phyloP scores from a whole-genome alignment of 2,113 vertebrate genomes.

The Ovibos moschatus region DNA sequence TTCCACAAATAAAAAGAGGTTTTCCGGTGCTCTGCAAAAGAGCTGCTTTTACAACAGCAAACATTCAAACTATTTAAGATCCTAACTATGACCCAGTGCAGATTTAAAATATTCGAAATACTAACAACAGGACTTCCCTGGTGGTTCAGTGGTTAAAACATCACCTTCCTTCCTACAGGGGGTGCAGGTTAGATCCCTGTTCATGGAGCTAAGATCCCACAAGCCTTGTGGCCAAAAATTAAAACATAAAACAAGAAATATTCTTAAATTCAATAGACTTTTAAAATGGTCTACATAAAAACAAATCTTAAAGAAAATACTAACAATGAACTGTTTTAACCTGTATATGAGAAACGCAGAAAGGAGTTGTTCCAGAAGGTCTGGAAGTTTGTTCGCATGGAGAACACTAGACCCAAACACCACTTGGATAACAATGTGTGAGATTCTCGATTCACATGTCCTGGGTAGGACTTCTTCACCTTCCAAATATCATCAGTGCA shows the following conservation, averaged over 20 bases:
- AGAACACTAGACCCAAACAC: background rate
- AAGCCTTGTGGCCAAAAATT: background rate
- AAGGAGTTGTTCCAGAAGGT: background rate
- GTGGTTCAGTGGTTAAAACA: background rate
- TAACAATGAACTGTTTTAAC: conserved; percentile 34
- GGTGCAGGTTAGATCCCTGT: background rate
- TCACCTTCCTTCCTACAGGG: background rate
- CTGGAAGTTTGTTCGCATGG: background rate
- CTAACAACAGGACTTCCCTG: background rate
- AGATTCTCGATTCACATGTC: background rate
- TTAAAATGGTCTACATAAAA: background rate
- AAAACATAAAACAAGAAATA: background rate
- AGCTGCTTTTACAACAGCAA: conserved; percentile 50
- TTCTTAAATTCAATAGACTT: background rate
- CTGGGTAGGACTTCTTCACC: background rate
- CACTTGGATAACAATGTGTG: background rate
- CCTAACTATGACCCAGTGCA: conserved; percentile 49
- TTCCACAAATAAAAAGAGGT: conserved; percentile 29
- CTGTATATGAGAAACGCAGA: background rate
- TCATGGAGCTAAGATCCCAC: background rate
- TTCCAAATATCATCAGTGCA: background rate
- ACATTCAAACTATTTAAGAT: conserved; percentile 41
- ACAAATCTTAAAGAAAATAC: background rate
- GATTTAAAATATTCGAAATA: conserved; percentile 28
- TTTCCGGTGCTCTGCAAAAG: conserved; percentile 29